phyloP scores from a whole-genome alignment of 2,113 vertebrate genomes.

The Lycaon pictus region DNA sequence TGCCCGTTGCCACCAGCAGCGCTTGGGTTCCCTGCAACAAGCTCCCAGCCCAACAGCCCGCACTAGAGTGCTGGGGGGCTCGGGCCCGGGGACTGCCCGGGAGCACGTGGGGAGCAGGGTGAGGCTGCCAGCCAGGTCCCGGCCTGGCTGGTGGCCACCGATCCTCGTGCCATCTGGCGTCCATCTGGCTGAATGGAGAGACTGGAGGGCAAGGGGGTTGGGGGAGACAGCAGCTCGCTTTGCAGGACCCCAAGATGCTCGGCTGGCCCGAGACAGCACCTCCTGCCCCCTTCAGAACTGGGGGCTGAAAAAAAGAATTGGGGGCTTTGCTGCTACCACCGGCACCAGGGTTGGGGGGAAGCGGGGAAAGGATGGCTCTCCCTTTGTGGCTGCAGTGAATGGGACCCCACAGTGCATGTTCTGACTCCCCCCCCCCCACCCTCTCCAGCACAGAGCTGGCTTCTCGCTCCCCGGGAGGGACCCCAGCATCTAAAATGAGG shows the following conservation, averaged over 20 bases:
- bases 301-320: background rate
- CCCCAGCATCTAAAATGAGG: background rate
- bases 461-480: background rate
- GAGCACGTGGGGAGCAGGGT: background rate
- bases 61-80: background rate
- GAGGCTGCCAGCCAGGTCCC: background rate
- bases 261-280: background rate
- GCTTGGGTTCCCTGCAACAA: background rate
- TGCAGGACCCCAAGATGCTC: background rate
- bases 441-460: background rate
- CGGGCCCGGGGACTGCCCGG: rapidly evolving
- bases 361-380: background rate
- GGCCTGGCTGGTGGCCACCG: conserved; percentile 6
- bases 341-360: background rate
- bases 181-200: conserved; percentile 65
- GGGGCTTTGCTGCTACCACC: background rate
- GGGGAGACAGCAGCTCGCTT: background rate
- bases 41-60: rapidly evolving
- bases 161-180: conserved; percentile 45
- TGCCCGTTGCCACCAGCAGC: background rate
- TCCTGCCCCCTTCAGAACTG: no score
- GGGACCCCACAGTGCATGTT: rapidly evolving
- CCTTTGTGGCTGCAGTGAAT: background rate
- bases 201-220: background rate
- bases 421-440: background rate